Conservation (phyloP, 2,888 invertebrate species). For the Athripsodes cinereus region DNA sequence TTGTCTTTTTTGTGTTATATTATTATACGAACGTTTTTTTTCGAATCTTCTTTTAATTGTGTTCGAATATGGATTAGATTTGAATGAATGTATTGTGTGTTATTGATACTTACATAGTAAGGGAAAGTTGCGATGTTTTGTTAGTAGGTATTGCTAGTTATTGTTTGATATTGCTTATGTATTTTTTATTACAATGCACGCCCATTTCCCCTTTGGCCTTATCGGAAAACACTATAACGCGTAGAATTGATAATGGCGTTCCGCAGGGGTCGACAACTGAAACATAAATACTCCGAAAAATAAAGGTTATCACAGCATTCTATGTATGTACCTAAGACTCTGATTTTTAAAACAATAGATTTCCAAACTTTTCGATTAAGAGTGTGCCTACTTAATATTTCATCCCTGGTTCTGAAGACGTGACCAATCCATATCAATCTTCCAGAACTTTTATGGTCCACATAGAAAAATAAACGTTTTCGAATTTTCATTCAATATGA, state of each 20-base stretch:
- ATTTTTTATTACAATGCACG: constrained; percentile 10
- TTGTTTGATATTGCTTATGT: not conserved
- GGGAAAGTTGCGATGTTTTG: not conserved
- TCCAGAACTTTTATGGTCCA: no score
- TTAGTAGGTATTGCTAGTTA: not conserved
- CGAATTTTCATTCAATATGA: no score
- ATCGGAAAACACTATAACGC: constrained; percentile 5
- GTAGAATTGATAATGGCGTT: constrained; percentile 1
- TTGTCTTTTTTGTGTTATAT: no score
- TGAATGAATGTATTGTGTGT: no score
- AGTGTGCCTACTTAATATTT: no score
- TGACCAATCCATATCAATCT: no score
- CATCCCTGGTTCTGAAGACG: no score
- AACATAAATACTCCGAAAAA: not conserved
- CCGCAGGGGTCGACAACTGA: not conserved
- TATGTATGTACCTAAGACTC: no score
- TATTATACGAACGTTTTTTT: constrained; percentile 16
- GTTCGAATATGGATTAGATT: constrained; percentile 19
- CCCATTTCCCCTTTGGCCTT: constrained; percentile 14
- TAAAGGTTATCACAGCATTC: no score
- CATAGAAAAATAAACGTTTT: no score
- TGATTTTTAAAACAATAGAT: no score
- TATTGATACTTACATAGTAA: not conserved
- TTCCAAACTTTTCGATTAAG: no score
- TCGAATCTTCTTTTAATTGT: constrained; percentile 21